Evolutionary conservation across 2,797 vertebrate species (phyloP), one percentile per base, ranked within the genome.

Genomic region (Pterois miles): DNA sequence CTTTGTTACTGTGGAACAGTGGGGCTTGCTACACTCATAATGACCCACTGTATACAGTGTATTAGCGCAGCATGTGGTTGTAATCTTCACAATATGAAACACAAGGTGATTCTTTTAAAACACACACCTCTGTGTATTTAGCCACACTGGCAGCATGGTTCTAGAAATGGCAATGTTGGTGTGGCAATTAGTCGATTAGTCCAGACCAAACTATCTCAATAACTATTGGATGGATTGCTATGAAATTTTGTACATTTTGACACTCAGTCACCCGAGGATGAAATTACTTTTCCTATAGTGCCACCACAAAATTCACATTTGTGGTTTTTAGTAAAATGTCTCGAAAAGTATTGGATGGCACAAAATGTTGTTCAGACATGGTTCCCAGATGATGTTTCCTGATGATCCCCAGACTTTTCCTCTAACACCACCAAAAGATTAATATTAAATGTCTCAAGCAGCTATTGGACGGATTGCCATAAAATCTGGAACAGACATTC

Each of bases 1-100:
- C 81, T 82, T 74, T 84, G 71, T 85, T 74, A 79, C 83, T 48
- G 72, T 63, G 69, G 33, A 70, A 81, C 78, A 80, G 16, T 58
- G 43, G 80, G 36, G 56, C 71, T 58, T 56, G n/a, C 58, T 77
- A 46, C 31, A 71, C 65, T 74, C 52, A 68, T 33, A 80, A 54
- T 77, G 48, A 78, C 60, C 65, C 64, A 62, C 36, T 81, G 56
- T 23, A 50, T 64, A 65, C 22, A 70, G 29, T 72, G 58, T 14
- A 46, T 20, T 57, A n/a, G 27, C 36, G 54, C 50, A 59, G 57
- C 62, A 67, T 38, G 38, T 60, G 65, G 53, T 69, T 86, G 56
- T 71, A 60, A 82, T 73, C 11, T 40, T 68, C 33, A 76, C 27
- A 25, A 6, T 27, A 58, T 33, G 60, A 69, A 31, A 72, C 7